Conservation (phyloP, 2,888 invertebrate species). For the Synanthedon tipuliformis region DNA sequence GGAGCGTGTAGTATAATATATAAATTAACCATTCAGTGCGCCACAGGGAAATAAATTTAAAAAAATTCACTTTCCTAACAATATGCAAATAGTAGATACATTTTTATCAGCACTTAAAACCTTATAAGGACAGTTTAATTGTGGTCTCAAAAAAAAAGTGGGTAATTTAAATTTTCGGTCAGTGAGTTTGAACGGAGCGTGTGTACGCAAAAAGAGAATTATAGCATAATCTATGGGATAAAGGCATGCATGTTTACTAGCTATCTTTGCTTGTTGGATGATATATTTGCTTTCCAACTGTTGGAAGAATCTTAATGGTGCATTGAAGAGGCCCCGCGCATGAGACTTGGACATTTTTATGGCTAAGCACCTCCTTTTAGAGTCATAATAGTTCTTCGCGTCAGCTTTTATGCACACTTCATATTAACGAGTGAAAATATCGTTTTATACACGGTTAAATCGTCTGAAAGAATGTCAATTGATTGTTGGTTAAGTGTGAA, state of each 20-base stretch:
- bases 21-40: too few species aligned
- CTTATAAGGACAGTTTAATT: neutral
- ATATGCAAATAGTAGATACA: neutral
- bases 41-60: too few species aligned
- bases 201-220: neutral
- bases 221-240: neutral
- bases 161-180: neutral
- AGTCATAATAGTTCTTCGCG: neutral
- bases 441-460: neutral
- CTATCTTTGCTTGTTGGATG: neutral
- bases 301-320: slow-evolving; percentile 26
- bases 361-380: slow-evolving; percentile 8
- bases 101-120: neutral
- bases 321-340: slow-evolving; percentile 11
- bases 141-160: neutral
- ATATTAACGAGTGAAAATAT: neutral
- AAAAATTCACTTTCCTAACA: neutral
- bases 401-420: neutral
- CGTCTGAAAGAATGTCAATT: neutral
- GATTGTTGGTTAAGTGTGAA: neutral
- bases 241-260: neutral
- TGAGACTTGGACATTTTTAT: slow-evolving; percentile 16
- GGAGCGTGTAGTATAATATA: too few species aligned
- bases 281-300: slow-evolving; percentile 4
- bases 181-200: neutral